phyloP scores from a whole-genome alignment of 2,888 invertebrate species.

The Marasmarcha lunaedactyla region DNA sequence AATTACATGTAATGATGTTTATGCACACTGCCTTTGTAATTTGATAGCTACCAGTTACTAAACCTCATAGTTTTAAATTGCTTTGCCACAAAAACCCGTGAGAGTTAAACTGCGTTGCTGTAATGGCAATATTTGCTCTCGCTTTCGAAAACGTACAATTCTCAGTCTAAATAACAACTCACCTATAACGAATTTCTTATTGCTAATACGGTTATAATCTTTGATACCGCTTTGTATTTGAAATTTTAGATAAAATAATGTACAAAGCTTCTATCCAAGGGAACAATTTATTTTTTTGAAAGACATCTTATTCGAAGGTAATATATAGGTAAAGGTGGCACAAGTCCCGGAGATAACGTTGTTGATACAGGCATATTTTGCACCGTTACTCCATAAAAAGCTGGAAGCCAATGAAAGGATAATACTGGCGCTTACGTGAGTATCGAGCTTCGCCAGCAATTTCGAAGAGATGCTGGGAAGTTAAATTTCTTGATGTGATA shows the following conservation, averaged over 20 bases:
- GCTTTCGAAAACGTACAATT: conserved; percentile 31
- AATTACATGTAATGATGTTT: conserved; percentile 34
- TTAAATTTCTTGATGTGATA: not conserved
- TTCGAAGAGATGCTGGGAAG: not conserved
- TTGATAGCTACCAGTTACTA: conserved; percentile 19
- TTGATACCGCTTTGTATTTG: too few species aligned
- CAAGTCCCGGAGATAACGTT: too few species aligned
- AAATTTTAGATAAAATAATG: too few species aligned
- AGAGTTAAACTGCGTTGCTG: conserved; percentile 17
- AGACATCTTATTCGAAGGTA: too few species aligned
- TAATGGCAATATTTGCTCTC: conserved; percentile 23
- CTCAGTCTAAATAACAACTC: not conserved
- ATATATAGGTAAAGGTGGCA: too few species aligned
- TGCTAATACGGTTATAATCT: too few species aligned
- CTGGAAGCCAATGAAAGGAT: too few species aligned
- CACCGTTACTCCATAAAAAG: too few species aligned
- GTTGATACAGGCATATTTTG: too few species aligned
- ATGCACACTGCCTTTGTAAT: conserved; percentile 32
- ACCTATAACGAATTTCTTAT: not conserved
- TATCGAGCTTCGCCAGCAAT: not conserved
- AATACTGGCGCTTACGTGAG: too few species aligned
- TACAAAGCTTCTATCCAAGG: too few species aligned
- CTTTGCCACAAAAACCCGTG: conserved; percentile 29
- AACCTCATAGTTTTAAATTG: conserved; percentile 20
- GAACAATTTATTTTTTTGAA: too few species aligned